These are phyloP conservation scores for Ageneiosus marmoratus DNA, from an alignment of 2,113 vertebrate species.

Conservation along the genomic window DNA sequence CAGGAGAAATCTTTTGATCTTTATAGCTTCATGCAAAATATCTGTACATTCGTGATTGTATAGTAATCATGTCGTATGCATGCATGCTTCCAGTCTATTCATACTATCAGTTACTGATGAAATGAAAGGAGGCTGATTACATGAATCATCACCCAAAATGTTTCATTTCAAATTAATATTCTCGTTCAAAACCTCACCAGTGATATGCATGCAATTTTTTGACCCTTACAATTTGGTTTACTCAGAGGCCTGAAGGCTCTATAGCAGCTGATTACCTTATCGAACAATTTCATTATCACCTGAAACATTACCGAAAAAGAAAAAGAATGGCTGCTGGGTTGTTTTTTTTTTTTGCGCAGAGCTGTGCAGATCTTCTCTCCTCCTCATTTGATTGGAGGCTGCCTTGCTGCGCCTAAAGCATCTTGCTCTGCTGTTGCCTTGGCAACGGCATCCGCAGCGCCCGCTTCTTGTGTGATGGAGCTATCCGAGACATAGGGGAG, in stretches of 20 bases:
- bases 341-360: constrained; percentile 52
- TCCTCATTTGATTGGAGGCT: constrained; percentile 73
- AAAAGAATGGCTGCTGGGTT: not conserved
- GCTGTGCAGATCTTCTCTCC: constrained; percentile 66
- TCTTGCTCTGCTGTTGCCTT: constrained; percentile 83
- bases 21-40: not conserved
- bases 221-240: not conserved
- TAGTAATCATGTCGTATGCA: not conserved
- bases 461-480: constrained; percentile 67
- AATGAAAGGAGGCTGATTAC: not conserved
- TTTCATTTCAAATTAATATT: not conserved
- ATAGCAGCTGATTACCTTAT: too few species aligned
- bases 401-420: constrained; percentile 65
- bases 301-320: not conserved
- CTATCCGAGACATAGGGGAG: constrained; percentile 59
- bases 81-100: not conserved
- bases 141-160: not conserved
- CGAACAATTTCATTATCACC: not conserved
- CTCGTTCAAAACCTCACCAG: not conserved
- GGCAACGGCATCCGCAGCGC: constrained; percentile 87
- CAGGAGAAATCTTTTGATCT: not conserved
- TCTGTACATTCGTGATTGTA: not conserved
- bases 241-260: not conserved
- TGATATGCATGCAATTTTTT: not conserved
- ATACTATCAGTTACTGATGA: not conserved